Conservation (phyloP, 2,888 invertebrate species). For the Cosmia pyralina region DNA sequence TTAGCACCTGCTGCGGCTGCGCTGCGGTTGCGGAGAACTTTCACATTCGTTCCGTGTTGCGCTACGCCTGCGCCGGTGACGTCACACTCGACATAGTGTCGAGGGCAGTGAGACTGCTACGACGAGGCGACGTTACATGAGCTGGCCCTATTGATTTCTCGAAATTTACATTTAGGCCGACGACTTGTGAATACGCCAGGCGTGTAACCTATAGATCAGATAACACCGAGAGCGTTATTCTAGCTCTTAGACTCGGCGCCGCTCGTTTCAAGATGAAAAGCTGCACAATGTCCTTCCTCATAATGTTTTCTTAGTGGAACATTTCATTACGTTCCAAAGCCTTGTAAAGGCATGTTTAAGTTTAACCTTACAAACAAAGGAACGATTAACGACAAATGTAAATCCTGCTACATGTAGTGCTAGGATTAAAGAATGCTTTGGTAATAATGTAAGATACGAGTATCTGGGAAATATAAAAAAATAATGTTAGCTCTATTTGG, state of each 20-base stretch:
- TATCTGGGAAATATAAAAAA: not conserved
- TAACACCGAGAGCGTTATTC: conserved; percentile 10
- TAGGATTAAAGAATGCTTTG: not conserved
- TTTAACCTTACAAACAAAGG: conserved; percentile 26
- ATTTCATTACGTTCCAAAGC: conserved; percentile 17
- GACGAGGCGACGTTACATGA: conserved; percentile 53
- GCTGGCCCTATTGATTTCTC: conserved; percentile 60
- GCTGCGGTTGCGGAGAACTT: conserved; percentile 84
- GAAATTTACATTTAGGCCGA: conserved; percentile 49
- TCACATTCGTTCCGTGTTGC: conserved; percentile 88
- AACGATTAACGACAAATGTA: conserved; percentile 1
- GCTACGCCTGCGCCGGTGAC: conserved; percentile 81
- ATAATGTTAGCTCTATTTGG: not conserved
- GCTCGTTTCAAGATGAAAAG: conserved; percentile 4
- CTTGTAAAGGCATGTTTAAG: conserved; percentile 19
- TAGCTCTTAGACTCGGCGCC: not conserved
- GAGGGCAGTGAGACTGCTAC: conserved; percentile 66
- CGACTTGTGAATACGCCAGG: conserved; percentile 26
- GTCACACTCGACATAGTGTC: conserved; percentile 76
- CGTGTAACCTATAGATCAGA: conserved; percentile 27
- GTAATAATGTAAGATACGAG: not conserved
- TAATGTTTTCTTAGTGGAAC: conserved; percentile 10
- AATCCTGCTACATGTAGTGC: not conserved
- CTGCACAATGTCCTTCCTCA: conserved; percentile 14
- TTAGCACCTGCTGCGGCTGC: conserved; percentile 82